phyloP scores from a whole-genome alignment of 2,113 vertebrate genomes.

The Chunga burmeisteri region DNA sequence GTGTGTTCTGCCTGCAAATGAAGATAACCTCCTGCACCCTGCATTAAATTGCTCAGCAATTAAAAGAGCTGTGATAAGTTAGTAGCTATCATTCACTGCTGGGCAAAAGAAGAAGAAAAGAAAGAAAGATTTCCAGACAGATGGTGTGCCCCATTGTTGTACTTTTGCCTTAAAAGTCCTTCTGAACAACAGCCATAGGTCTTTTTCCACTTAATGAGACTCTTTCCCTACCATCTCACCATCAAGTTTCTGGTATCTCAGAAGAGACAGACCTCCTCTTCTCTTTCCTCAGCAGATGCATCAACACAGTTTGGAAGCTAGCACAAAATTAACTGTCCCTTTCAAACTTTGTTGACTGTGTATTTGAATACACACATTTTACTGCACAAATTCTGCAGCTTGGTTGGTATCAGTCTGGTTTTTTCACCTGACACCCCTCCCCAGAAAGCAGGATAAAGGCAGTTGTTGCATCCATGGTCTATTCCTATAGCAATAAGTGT shows the following conservation, averaged over 20 bases:
- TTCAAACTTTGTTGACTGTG: background rate
- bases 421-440: background rate
- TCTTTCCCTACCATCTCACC: background rate
- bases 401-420: background rate
- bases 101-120: background rate
- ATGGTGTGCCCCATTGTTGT: background rate
- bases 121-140: background rate
- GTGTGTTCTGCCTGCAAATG: background rate
- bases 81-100: background rate
- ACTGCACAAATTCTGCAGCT: background rate
- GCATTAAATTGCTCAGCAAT: background rate
- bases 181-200: background rate
- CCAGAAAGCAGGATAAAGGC: background rate
- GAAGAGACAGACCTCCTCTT: background rate
- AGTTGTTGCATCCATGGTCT: background rate
- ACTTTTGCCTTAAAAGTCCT: background rate
- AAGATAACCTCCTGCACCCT: background rate
- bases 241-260: background rate
- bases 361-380: background rate
- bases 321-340: background rate
- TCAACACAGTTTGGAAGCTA: background rate
- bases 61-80: background rate
- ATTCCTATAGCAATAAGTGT: background rate
- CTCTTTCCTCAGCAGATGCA: background rate
- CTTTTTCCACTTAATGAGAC: background rate